phyloP scores from a whole-genome alignment of 2,797 vertebrate species.

The Hyperoplus immaculatus region DNA sequence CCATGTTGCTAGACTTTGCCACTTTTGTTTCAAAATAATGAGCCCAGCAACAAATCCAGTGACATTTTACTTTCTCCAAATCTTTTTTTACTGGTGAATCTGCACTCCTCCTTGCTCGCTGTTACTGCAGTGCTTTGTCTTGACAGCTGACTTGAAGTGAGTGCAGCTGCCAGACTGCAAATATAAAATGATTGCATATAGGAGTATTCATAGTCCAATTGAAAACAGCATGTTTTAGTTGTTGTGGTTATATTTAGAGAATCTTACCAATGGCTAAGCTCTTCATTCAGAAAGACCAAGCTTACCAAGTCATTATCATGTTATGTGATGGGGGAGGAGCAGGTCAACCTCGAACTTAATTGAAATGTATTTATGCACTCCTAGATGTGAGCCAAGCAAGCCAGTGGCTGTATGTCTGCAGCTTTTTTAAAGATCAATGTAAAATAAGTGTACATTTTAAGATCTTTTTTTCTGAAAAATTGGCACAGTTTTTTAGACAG shows the following conservation, averaged over 20 bases:
- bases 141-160: constrained; percentile 23
- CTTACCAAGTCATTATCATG: not conserved
- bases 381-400: not conserved
- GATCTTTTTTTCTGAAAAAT: too few relatives aligned
- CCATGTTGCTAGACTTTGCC: not conserved
- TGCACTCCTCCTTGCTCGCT: not conserved
- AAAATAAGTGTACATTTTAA: too few relatives aligned
- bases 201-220: constrained; percentile 9
- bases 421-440: too few relatives aligned
- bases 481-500: too few relatives aligned
- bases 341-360: constrained; percentile 8
- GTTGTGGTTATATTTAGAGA: not conserved
- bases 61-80: too few relatives aligned
- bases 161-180: constrained; percentile 12
- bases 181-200: constrained; percentile 5
- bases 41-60: too few relatives aligned
- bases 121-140: constrained; percentile 20
- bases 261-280: not conserved
- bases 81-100: not conserved
- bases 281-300: not conserved
- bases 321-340: not conserved
- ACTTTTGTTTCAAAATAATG: not conserved
- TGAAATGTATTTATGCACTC: constrained; percentile 2
- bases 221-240: not conserved
- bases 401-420: too few relatives aligned